Evolutionary conservation across 2,888 invertebrate species (phyloP), one percentile per base, ranked within the genome.

Genomic region (Aricia artaxerxes): DNA sequence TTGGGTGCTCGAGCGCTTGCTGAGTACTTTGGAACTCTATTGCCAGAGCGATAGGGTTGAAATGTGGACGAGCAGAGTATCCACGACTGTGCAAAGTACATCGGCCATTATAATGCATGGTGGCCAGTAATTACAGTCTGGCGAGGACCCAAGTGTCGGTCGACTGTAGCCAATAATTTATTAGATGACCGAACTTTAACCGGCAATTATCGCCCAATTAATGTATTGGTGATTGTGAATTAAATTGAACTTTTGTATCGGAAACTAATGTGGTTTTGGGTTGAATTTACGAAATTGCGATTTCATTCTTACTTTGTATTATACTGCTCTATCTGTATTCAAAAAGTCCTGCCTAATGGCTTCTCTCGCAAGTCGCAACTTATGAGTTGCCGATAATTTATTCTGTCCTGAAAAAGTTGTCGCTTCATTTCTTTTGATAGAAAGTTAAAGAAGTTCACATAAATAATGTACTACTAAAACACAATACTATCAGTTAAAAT

Each of bases 71-170:
- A 80, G 84, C 80, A 84, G 31, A 31, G 7, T 64, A 24, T 31
- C 64, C 24, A 4, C 31, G 64, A 64, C 31, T 24, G 31, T 9
- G 31, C 64, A 69, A 69, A 86, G 86, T 86, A 87, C 84, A 84
- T 84, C 86, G 76, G 13, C 88, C 88, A 90, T 91, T 90, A 91
- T 89, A 85, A 86, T 89, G 88, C 87, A 87, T 87, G 82, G 86
- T 87, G 86, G 86, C 87, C 88, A 90, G 91, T 93, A 93, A 92
- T 93, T 92, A 93, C 89, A 82, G 80, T 79, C 80, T 76, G 76
- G 76, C 76, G 76, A 76, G 31, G 76, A 16, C 76, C 76, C 76
- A 76, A 76, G 76, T 13, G 57, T 16, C 13, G 76, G 69, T 31
- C 64, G 64, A 69, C 13, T 53, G 76, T 57, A 57, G 53, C 53